A percentile compares a stretch with the other conserved stretches of the same genome.
Evolutionary conservation across 2,797 vertebrate species (phyloP).

Genomic region (Allobates femoralis): DNA sequence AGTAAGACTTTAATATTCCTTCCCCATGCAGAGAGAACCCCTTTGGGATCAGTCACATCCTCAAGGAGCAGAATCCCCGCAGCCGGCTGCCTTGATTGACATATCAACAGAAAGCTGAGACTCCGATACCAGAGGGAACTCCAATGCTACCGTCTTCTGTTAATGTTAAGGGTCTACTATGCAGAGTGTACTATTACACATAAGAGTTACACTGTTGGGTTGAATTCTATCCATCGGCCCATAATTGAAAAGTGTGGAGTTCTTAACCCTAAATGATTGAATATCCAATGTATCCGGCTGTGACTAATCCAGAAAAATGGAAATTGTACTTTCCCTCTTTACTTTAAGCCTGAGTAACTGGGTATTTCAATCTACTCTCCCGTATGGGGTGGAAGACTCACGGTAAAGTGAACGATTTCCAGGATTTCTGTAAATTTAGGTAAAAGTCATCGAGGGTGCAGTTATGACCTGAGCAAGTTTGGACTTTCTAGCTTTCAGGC

Average conservation of each 20-base stretch:
- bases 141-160: neutral
- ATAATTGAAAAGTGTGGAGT: neutral
- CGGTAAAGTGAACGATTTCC: no score
- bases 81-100: neutral
- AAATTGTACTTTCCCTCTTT: no score
- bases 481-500: no score
- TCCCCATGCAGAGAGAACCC: neutral
- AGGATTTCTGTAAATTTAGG: no score
- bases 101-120: neutral
- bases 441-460: no score
- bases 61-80: neutral
- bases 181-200: neutral
- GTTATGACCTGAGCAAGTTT: no score
- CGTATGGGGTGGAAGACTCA: no score
- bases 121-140: no score
- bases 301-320: no score
- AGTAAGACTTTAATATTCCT: constrained; percentile 10
- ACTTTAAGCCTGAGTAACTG: no score
- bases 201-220: neutral
- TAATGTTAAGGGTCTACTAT: neutral
- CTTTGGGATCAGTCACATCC: constrained; percentile 10
- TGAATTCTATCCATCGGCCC: neutral
- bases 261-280: neutral
- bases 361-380: no score
- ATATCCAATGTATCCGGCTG: neutral